These are phyloP conservation scores for Scaptomyza flava DNA, from an alignment of 2,888 invertebrate species.

Conservation along the genomic window DNA sequence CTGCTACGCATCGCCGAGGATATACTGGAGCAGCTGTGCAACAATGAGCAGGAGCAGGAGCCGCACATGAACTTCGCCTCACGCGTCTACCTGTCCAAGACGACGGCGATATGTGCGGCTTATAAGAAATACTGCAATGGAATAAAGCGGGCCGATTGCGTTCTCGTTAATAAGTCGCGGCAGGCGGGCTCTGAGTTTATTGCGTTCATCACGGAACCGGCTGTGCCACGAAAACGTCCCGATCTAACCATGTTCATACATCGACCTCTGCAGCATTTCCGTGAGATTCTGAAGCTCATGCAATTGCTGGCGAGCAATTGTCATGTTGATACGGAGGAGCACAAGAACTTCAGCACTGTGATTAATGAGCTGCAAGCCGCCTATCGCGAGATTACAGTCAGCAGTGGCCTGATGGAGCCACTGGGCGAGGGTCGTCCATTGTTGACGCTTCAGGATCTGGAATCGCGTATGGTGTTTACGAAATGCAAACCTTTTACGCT, in stretches of 20 bases:
- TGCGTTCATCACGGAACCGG: conserved; percentile 91
- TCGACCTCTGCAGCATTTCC: conserved; percentile 93
- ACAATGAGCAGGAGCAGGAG: conserved; percentile 88
- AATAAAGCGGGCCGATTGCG: conserved; percentile 93
- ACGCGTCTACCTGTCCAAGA: conserved; percentile 90
- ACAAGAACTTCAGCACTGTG: conserved; percentile 83
- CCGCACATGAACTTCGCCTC: conserved; percentile 88
- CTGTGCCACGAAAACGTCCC: conserved; percentile 92
- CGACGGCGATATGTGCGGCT: conserved; percentile 90
- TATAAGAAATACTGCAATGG: conserved; percentile 94
- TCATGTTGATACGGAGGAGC: conserved; percentile 84
- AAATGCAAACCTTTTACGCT: conserved; percentile 95
- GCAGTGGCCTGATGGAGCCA: conserved; percentile 93
- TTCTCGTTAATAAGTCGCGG: conserved; percentile 91
- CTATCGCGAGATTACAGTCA: conserved; percentile 93
- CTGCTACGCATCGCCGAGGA: conserved; percentile 91
- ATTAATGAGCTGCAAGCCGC: conserved; percentile 86
- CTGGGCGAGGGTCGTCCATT: conserved; percentile 92
- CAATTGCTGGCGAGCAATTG: conserved; percentile 85
- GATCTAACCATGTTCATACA: conserved; percentile 94
- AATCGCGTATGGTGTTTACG: conserved; percentile 94
- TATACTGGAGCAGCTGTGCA: conserved; percentile 90
- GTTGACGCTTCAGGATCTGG: conserved; percentile 92
- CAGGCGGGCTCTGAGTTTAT: conserved; percentile 92
- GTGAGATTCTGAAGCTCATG: conserved; percentile 87